A percentile compares a stretch with the other conserved stretches of the same genome.
Evolutionary conservation across 1,140 invertebrate species (phyloP).

Genomic region (Aphaenogaster rudis): DNA sequence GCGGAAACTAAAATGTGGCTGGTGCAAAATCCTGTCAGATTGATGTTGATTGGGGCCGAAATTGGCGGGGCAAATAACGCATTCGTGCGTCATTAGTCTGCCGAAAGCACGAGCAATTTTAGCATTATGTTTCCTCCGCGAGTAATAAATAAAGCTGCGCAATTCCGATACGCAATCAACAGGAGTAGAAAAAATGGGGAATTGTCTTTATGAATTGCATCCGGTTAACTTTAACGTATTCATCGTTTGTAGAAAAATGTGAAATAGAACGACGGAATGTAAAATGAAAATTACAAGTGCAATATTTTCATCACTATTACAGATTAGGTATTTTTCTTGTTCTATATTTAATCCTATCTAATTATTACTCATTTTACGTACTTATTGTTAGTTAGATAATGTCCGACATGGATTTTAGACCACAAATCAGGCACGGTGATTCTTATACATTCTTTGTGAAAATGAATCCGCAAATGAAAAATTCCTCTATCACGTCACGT

Average conservation of each 20-base stretch:
- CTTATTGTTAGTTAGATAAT: background rate
- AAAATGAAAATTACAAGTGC: background rate
- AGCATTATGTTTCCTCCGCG: slow-evolving; percentile 33
- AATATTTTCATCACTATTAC: background rate
- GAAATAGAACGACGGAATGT: background rate
- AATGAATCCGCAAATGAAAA: too few species aligned
- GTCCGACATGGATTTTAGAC: too few species aligned
- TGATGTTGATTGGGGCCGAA: slow-evolving; percentile 42
- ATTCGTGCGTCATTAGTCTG: slow-evolving; percentile 27
- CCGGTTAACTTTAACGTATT: background rate
- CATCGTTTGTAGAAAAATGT: background rate
- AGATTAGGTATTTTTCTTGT: background rate
- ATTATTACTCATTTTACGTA: background rate
- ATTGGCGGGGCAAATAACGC: slow-evolving; percentile 1
- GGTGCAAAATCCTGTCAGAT: slow-evolving; percentile 15
- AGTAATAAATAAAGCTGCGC: slow-evolving; percentile 40
- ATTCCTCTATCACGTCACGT: too few species aligned
- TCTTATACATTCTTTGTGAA: too few species aligned
- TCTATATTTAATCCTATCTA: background rate
- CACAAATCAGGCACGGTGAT: too few species aligned
- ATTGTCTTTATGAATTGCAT: background rate
- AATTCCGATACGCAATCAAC: slow-evolving; percentile 5
- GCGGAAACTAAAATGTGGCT: slow-evolving; percentile 23
- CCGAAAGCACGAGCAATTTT: slow-evolving; percentile 29
- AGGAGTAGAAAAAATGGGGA: background rate